Evolutionary conservation across 2,888 invertebrate species (phyloP), one percentile per base, ranked within the genome.

Genomic region (Pseudolycoriella hygida): DNA sequence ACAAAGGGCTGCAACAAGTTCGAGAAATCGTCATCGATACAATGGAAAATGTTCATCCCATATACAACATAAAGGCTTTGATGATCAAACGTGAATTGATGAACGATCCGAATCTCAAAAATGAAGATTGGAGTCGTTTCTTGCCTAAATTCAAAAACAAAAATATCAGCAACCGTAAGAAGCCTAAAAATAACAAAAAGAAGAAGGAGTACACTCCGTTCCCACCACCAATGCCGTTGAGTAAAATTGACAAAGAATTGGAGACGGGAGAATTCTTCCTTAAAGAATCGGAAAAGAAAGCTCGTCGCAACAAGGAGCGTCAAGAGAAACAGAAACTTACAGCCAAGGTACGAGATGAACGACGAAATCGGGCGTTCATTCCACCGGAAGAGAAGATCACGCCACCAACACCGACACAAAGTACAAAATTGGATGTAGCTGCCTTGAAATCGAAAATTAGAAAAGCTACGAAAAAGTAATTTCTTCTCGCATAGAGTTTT

Each of bases 31-130:
- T 89, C 2, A 82, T 85, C 58, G 97, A 98, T 55, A 94, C 94
- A 1, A 96, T 99, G 96, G 89, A 88, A 59, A 98, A 99, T 63
- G 77, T 98, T 46, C 98, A 99, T 69, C 98, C 98, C 1, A 90
- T 98, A 62, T 97, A 96, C 60, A 96, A 94, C 57, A 93, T 98
- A 2, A 88, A 96, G 69, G 84, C 89, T 2, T 66, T 98, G 43
- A 97, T 98, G 96, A 94, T 99, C 43, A 97, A 97, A 62, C 73
- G 82, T 53, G 96, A 98, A 65, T 66, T 98, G 46, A 82, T 85
- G 55, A 94, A 93, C 66, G 90, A 98, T 69, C 86, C 93, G 0
- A 80, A 79, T 56, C 62, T 98, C 45, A 84, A 81, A 60, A 80
- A 88, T 62, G 93, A 96, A 63, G 90, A 85, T 60, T 98, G 98